A percentile compares a stretch with the other conserved stretches of the same genome.
Conservation (phyloP, 2,888 invertebrate species). For the Melanotus villosus region DNA sequence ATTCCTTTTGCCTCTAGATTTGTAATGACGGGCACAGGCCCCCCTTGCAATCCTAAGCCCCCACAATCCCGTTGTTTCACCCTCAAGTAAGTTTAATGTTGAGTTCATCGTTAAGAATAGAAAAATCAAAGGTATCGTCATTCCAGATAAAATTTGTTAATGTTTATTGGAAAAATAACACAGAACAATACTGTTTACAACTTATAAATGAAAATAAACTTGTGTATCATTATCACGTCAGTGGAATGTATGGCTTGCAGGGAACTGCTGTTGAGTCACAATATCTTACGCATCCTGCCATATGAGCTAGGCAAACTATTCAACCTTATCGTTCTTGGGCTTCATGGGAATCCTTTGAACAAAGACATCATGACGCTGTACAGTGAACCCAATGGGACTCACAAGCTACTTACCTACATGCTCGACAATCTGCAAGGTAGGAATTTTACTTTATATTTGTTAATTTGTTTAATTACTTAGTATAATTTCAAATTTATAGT, state of each 20-base stretch:
- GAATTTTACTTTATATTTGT: slow-evolving; percentile 53
- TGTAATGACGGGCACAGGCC: slow-evolving; percentile 16
- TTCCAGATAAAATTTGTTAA: too few relatives aligned
- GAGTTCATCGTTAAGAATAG: too few relatives aligned
- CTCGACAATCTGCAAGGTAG: slow-evolving; percentile 96
- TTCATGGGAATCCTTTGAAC: slow-evolving; percentile 94
- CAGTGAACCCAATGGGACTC: slow-evolving; percentile 94
- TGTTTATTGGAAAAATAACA: not conserved
- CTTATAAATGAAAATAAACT: not conserved
- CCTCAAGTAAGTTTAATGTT: slow-evolving; percentile 3
- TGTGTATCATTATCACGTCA: slow-evolving; percentile 28
- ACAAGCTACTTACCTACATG: slow-evolving; percentile 94
- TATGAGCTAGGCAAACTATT: slow-evolving; percentile 98
- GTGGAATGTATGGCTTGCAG: slow-evolving; percentile 68
- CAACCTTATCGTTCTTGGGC: slow-evolving; percentile 92
- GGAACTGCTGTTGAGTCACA: slow-evolving; percentile 95
- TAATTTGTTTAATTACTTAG: too few relatives aligned
- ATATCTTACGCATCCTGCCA: slow-evolving; percentile 93
- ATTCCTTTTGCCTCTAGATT: slow-evolving; percentile 14
- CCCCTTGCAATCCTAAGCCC: slow-evolving; percentile 28
- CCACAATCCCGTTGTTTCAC: slow-evolving; percentile 2
- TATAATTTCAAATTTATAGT: too few relatives aligned
- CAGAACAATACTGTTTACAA: not conserved
- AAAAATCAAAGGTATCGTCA: too few relatives aligned
- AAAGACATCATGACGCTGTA: slow-evolving; percentile 94